phyloP scores from a whole-genome alignment of 2,888 invertebrate species.

The Spialia ferax region DNA sequence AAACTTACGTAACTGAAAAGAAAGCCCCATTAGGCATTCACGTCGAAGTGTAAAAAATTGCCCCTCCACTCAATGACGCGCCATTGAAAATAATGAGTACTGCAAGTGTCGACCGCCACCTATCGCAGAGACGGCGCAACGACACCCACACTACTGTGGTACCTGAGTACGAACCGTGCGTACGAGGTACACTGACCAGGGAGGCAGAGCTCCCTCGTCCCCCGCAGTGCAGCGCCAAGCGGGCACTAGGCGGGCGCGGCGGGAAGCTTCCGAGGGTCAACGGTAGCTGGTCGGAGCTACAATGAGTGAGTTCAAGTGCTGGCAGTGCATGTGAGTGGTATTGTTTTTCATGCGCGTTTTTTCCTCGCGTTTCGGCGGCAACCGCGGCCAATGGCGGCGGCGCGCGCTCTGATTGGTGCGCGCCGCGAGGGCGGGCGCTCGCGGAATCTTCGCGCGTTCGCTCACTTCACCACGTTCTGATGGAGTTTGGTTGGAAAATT shows the following conservation, averaged over 20 bases:
- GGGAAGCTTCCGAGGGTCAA: background rate
- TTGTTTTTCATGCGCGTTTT: constrained; percentile 74
- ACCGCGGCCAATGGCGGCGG: constrained; percentile 61
- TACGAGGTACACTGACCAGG: background rate
- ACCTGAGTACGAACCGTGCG: background rate
- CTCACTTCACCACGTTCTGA: background rate
- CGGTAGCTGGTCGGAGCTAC: background rate
- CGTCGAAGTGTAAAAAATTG: constrained; percentile 30
- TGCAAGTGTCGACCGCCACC: constrained; percentile 40
- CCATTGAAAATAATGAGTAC: constrained; percentile 27
- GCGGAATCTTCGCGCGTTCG: background rate
- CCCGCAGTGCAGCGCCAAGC: background rate
- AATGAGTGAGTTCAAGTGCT: constrained; percentile 49
- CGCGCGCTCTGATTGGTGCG: background rate
- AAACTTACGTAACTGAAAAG: constrained; percentile 1
- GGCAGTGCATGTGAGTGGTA: constrained; percentile 63
- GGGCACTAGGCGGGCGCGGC: background rate
- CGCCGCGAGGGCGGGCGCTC: background rate
- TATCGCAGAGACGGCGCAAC: constrained; percentile 9
- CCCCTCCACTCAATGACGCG: constrained; percentile 35
- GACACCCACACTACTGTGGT: background rate
- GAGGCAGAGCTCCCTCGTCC: background rate
- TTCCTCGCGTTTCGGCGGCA: constrained; percentile 51
- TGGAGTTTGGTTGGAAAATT: background rate
- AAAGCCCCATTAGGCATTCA: background rate